Conservation (phyloP, 2,888 invertebrate species). For the Aleiodes testaceus region DNA sequence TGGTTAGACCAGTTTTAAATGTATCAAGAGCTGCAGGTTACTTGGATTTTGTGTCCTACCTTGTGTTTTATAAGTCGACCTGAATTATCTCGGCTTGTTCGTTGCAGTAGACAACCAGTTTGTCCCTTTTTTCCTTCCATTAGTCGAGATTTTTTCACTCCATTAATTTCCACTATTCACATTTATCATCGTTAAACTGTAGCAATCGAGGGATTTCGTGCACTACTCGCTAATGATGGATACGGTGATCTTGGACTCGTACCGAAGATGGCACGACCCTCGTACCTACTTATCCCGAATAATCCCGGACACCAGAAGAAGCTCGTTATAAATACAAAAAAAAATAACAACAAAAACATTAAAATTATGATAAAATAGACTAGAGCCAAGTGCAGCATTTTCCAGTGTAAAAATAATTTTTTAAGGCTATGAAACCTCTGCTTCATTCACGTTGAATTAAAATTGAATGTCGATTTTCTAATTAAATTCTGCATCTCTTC, state of each 20-base stretch:
- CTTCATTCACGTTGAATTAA: too few species aligned
- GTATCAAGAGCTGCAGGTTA: background rate
- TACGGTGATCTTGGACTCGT: constrained; percentile 45
- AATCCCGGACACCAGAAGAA: constrained; percentile 50
- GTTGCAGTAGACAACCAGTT: background rate
- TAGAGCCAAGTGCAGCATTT: constrained; percentile 50
- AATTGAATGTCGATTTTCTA: too few species aligned
- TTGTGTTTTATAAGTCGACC: constrained; percentile 29
- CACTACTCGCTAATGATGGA: constrained; percentile 49
- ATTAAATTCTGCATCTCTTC: too few species aligned
- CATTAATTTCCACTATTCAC: background rate
- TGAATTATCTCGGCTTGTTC: constrained; percentile 8
- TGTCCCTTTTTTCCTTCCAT: background rate
- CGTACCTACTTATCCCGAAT: constrained; percentile 52
- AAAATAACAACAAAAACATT: constrained; percentile 44
- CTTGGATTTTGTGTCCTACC: background rate
- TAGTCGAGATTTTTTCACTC: background rate
- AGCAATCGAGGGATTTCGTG: constrained; percentile 30
- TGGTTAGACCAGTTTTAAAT: constrained; percentile 22
- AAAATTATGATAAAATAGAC: constrained; percentile 54
- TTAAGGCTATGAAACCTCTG: too few species aligned
- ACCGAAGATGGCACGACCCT: constrained; percentile 47
- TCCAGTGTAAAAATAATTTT: background rate
- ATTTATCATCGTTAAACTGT: constrained; percentile 24
- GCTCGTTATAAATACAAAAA: constrained; percentile 46